phyloP scores from a whole-genome alignment of 1,140 invertebrate species.

The Adelges cooleyi region DNA sequence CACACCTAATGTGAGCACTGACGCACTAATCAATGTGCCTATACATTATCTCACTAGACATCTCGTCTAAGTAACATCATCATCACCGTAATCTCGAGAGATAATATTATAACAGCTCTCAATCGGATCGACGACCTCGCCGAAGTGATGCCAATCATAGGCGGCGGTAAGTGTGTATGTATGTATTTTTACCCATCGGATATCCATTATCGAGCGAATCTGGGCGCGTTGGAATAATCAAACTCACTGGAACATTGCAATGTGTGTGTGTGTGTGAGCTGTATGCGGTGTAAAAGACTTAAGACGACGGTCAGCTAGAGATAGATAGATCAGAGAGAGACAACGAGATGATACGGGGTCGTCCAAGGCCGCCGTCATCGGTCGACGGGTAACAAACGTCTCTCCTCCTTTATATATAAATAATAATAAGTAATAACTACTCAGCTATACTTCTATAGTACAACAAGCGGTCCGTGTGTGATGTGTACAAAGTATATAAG shows the following conservation, averaged over 20 bases:
- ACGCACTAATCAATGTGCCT: not conserved
- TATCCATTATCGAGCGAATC: not conserved
- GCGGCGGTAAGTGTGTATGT: not conserved
- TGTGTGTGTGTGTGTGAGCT: too few relatives aligned
- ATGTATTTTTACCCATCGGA: not conserved
- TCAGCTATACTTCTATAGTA: too few relatives aligned
- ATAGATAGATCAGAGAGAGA: too few relatives aligned
- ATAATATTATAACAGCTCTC: constrained; percentile 14
- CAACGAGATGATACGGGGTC: not conserved
- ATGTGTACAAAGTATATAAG: too few relatives aligned
- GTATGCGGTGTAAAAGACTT: too few relatives aligned
- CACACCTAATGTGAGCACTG: too few relatives aligned
- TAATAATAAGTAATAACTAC: too few relatives aligned
- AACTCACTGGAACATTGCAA: too few relatives aligned
- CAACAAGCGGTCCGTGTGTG: too few relatives aligned
- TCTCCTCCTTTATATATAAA: too few relatives aligned
- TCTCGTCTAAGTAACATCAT: not conserved
- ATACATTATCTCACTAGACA: not conserved
- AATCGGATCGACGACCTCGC: constrained; percentile 25
- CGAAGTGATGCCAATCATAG: constrained; percentile 4
- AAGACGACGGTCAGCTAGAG: not conserved
- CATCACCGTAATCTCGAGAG: not conserved
- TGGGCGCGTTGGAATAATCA: too few relatives aligned
- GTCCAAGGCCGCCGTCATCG: not conserved
- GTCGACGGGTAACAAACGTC: too few relatives aligned